Conservation (phyloP, 2,113 vertebrate species). For the Sterrhoptilus dennistouni region DNA sequence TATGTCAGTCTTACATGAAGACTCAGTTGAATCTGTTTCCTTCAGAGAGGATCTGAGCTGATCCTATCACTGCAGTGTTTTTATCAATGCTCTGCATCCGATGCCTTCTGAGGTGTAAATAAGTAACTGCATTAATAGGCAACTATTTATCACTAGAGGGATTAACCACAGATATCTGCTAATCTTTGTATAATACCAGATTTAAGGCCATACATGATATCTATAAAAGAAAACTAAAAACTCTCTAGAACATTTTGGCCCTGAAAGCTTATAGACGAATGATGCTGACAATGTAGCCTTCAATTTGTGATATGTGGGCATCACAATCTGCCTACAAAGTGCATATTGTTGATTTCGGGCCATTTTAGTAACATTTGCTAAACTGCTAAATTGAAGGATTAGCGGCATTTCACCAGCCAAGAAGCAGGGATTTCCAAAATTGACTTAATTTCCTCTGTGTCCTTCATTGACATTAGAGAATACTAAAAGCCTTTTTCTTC, state of each 20-base stretch:
- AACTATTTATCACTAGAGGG: slow-evolving; percentile 1
- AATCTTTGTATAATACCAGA: slow-evolving; percentile 12
- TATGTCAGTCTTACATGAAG: not conserved
- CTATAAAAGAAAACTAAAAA: not conserved
- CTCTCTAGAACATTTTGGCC: not conserved
- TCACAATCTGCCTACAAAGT: not conserved
- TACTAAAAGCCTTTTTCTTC: not conserved
- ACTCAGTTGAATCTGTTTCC: not conserved
- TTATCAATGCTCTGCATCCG: not conserved
- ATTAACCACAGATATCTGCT: not conserved
- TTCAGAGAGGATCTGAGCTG: not conserved
- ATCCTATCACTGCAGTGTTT: not conserved
- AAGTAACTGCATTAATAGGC: not conserved
- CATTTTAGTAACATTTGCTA: not conserved
- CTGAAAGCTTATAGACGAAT: not conserved
- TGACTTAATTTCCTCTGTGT: not conserved
- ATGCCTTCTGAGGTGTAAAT: not conserved
- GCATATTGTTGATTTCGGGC: not conserved
- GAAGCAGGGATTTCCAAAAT: not conserved
- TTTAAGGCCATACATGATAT: not conserved
- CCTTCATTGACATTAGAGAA: not conserved
- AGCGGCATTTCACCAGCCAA: not conserved
- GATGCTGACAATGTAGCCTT: not conserved
- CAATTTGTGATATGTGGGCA: not conserved
- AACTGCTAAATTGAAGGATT: not conserved